Percentiles rank a stretch among this genome's conserved stretches.
Conservation (phyloP, 2,888 invertebrate genomes). For the Clepsis dumicolana region DNA sequence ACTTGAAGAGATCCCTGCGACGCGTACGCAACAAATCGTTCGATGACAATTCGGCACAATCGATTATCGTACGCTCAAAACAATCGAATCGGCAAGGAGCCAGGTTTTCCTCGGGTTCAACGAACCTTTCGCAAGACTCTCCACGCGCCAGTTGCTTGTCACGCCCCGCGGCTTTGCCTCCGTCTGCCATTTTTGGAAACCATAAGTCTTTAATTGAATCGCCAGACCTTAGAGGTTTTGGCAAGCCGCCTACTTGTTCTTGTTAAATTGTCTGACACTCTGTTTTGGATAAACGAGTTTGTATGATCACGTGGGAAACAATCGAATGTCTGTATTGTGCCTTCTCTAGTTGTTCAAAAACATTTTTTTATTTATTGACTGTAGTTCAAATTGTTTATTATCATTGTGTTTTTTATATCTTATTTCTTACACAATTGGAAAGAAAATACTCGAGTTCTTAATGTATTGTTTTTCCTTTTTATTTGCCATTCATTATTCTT, state of each 20-base stretch:
- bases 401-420: no score
- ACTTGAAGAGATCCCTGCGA: background rate
- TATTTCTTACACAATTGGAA: no score
- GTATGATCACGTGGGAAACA: background rate
- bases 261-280: background rate
- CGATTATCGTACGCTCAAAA: constrained; percentile 46
- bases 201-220: constrained; percentile 38
- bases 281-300: background rate
- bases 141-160: constrained; percentile 57
- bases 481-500: no score
- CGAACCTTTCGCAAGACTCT: constrained; percentile 54
- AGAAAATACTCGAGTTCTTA: no score
- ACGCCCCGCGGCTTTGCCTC: constrained; percentile 51
- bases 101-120: constrained; percentile 49
- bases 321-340: background rate
- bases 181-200: constrained; percentile 46
- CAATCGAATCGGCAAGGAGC: constrained; percentile 40
- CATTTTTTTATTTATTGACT: no score
- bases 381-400: no score
- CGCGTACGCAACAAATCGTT: constrained; percentile 24
- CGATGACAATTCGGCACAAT: constrained; percentile 44
- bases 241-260: background rate
- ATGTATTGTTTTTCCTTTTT: no score
- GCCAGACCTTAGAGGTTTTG: constrained; percentile 22
- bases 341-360: background rate